Conservation (phyloP, 2,888 invertebrate genomes). For the Drosophila glabriapex region DNA sequence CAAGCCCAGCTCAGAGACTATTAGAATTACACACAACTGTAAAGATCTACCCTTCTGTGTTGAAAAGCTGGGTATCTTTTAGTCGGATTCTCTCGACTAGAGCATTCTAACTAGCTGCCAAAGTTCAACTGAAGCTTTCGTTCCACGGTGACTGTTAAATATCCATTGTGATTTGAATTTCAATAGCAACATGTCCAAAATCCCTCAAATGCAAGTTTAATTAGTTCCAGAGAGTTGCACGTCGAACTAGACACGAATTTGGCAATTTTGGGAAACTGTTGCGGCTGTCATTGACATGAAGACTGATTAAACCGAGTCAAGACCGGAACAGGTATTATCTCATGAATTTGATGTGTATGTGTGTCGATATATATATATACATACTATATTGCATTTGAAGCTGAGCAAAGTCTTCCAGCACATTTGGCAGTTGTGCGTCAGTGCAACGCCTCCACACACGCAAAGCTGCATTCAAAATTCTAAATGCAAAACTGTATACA, state of each 20-base stretch:
- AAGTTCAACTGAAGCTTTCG: not conserved
- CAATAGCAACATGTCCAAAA: constrained; percentile 24
- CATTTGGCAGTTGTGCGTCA: constrained; percentile 64
- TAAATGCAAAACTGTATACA: constrained; percentile 43
- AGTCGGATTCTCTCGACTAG: not conserved
- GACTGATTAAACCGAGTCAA: constrained; percentile 50
- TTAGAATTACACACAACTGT: not conserved
- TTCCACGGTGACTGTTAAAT: constrained; percentile 35
- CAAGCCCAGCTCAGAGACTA: not conserved
- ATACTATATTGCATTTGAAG: constrained; percentile 40
- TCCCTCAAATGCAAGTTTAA: constrained; percentile 63
- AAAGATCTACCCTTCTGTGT: not conserved
- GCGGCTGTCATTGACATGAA: constrained; percentile 49
- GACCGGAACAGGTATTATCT: not conserved
- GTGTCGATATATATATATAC: constrained; percentile 31
- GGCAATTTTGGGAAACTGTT: constrained; percentile 44
- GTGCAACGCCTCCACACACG: constrained; percentile 14
- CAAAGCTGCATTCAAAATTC: constrained; percentile 34
- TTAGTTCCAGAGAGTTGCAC: constrained; percentile 57
- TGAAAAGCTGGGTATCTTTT: not conserved
- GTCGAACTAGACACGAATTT: constrained; percentile 45
- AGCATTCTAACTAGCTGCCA: not conserved
- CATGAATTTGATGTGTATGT: not conserved
- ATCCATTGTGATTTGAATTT: constrained; percentile 10
- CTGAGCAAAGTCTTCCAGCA: constrained; percentile 54